Percentiles rank a stretch among this genome's conserved stretches.
Conservation (phyloP, 1,140 invertebrate genomes). For the Nasonia vitripennis region DNA sequence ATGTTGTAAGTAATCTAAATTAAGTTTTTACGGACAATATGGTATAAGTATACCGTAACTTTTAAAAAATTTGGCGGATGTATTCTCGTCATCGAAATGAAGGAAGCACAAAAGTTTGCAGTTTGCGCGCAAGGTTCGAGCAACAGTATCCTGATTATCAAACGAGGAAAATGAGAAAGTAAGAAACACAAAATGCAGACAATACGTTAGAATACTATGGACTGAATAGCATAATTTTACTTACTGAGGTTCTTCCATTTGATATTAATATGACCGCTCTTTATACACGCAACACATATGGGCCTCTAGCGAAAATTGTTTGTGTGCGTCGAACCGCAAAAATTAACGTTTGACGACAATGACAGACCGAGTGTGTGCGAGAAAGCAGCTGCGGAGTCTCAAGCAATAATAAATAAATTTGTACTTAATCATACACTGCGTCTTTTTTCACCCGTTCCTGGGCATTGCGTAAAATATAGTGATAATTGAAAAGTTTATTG, state of each 20-base stretch:
- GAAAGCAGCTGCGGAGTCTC: slow-evolving; percentile 49
- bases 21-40: neutral
- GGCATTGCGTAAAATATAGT: too few species aligned
- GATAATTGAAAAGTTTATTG: too few species aligned
- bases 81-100: neutral
- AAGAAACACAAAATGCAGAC: slow-evolving; percentile 7
- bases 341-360: neutral
- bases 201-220: slow-evolving; percentile 36
- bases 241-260: slow-evolving; percentile 41
- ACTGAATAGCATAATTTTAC: slow-evolving; percentile 52
- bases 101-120: slow-evolving; percentile 3
- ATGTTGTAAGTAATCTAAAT: slow-evolving; percentile 22
- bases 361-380: slow-evolving; percentile 24
- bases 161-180: slow-evolving; percentile 11
- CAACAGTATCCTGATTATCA: slow-evolving; percentile 16
- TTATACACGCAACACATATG: neutral
- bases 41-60: neutral
- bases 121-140: neutral
- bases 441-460: too few species aligned
- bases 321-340: neutral
- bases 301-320: neutral
- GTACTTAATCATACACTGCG: slow-evolving; percentile 55
- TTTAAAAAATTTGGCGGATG: neutral
- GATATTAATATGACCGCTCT: neutral
- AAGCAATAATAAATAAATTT: slow-evolving; percentile 60